Evolutionary conservation across 2,888 invertebrate genomes (phyloP).

Genomic region (Esperia sulphurella): DNA sequence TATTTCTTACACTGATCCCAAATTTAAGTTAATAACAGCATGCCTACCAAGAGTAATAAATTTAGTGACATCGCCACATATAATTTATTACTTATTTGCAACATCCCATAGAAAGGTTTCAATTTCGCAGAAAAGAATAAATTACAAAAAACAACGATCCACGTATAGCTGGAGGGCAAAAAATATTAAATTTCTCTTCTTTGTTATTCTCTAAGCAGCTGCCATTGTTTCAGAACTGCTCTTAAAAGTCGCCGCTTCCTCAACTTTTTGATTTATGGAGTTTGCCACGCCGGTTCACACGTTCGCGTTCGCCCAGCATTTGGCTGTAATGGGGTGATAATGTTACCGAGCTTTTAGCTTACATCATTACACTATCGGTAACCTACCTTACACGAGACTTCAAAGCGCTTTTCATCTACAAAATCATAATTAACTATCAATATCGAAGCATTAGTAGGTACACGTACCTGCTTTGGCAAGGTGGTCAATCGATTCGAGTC

Average conservation of each 20-base stretch:
- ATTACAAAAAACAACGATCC: slow-evolving; percentile 5
- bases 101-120: slow-evolving; percentile 1
- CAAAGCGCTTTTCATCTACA: background rate
- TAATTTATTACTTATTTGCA: background rate
- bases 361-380: slow-evolving; percentile 9
- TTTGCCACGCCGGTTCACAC: slow-evolving; percentile 15
- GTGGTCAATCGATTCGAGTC: too few relatives aligned
- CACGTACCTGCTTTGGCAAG: too few relatives aligned
- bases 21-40: too few relatives aligned
- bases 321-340: slow-evolving; percentile 43
- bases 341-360: slow-evolving; percentile 18
- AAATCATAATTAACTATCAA: too few relatives aligned
- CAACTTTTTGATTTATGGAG: slow-evolving; percentile 52
- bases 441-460: background rate
- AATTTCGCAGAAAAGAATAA: slow-evolving; percentile 1
- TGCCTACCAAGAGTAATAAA: too few relatives aligned
- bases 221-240: slow-evolving; percentile 38
- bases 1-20: too few relatives aligned
- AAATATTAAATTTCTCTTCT: slow-evolving; percentile 36
- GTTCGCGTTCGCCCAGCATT: slow-evolving; percentile 34
- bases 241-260: slow-evolving; percentile 38
- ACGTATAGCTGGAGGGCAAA: slow-evolving; percentile 15
- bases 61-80: background rate
- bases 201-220: slow-evolving; percentile 35
- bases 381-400: background rate